Percentiles rank a stretch among this genome's conserved stretches.
Conservation (phyloP, 2,113 vertebrate genomes). For the Centropristis striata region DNA sequence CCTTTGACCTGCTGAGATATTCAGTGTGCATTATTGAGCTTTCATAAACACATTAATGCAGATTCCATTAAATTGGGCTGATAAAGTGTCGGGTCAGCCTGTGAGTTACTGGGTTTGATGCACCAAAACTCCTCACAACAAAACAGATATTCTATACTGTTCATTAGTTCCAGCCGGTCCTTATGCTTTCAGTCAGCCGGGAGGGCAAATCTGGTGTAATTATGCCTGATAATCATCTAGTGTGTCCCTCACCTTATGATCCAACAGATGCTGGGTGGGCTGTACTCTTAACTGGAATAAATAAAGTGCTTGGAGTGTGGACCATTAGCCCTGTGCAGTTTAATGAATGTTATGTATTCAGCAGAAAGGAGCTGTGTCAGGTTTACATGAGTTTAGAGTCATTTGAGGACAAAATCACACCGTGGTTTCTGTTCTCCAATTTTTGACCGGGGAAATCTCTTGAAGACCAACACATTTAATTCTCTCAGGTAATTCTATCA, state of each 20-base stretch:
- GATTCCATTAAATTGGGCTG: background rate
- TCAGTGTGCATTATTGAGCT: background rate
- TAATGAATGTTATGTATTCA: background rate
- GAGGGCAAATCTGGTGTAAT: constrained; percentile 20
- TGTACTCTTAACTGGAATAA: background rate
- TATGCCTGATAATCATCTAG: constrained; percentile 28
- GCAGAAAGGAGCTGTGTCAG: background rate
- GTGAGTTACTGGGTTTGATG: background rate
- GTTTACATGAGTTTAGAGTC: background rate
- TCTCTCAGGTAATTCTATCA: too few species aligned
- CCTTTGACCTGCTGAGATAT: background rate
- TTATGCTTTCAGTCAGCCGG: background rate
- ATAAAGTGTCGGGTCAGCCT: background rate
- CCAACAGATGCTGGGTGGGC: background rate
- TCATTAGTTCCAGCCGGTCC: background rate
- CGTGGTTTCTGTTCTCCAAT: too few species aligned
- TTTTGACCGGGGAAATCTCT: too few species aligned
- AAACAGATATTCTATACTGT: constrained; percentile 5
- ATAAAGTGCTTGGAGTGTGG: background rate
- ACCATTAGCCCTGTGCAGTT: background rate
- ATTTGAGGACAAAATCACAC: background rate
- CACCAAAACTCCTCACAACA: background rate
- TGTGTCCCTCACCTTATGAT: background rate
- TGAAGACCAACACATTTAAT: too few species aligned
- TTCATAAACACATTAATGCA: background rate